A percentile compares a stretch with the other conserved stretches of the same genome.
These are phyloP conservation scores for Hypercompe scribonia DNA, from an alignment of 2,888 invertebrate species.

Conservation along the genomic window DNA sequence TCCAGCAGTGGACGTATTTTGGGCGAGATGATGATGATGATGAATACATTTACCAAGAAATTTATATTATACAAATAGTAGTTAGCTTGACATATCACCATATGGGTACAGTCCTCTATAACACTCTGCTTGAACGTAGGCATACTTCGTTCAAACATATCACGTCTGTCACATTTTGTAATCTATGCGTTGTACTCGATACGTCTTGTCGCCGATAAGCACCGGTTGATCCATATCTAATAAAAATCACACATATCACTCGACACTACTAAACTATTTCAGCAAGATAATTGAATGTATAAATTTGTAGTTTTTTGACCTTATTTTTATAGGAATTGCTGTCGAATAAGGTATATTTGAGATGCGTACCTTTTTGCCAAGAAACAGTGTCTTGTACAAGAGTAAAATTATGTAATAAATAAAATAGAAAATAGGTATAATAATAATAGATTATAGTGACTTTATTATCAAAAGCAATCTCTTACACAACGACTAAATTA, in stretches of 20 bases:
- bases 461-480: too few species aligned
- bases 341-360: too few species aligned
- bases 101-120: background rate
- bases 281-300: background rate
- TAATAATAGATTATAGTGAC: too few species aligned
- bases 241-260: conserved; percentile 10
- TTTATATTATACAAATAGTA: too few species aligned
- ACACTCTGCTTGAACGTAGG: background rate
- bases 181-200: conserved; percentile 4
- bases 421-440: too few species aligned
- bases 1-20: too few species aligned
- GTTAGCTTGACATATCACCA: background rate
- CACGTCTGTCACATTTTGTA: background rate
- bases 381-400: too few species aligned
- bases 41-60: too few species aligned
- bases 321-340: background rate
- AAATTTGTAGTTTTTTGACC: background rate
- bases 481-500: too few species aligned
- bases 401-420: too few species aligned
- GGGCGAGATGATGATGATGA: too few species aligned
- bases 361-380: too few species aligned
- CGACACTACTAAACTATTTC: background rate
- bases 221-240: conserved; percentile 2
- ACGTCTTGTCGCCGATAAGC: conserved; percentile 14
- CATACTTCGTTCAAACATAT: background rate